Percentiles rank a stretch among this genome's conserved stretches.
phyloP scores from a whole-genome alignment of 2,113 vertebrate genomes.

The Gallinago media region DNA sequence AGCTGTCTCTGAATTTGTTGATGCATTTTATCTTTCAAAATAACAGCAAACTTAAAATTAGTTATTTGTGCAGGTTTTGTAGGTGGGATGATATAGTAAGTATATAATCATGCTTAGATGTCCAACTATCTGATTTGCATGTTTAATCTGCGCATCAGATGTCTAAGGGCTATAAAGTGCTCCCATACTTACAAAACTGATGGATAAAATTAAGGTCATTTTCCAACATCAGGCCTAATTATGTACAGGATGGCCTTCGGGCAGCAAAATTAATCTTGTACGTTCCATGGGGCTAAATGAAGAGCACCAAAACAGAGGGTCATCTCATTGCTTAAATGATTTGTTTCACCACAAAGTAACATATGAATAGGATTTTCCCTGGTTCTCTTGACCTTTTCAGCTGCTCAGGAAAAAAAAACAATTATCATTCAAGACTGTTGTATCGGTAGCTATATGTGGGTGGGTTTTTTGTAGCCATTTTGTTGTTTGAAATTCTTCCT shows the following conservation, averaged over 20 bases:
- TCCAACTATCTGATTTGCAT: constrained; percentile 22
- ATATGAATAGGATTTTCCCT: background rate
- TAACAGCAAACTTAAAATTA: background rate
- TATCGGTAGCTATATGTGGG: background rate
- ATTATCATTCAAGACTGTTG: background rate
- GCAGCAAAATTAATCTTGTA: constrained; percentile 55
- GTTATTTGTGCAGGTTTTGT: background rate
- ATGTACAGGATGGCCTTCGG: constrained; percentile 25
- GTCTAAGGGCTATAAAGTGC: constrained; percentile 17
- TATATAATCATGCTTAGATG: background rate
- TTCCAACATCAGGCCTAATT: constrained; percentile 36
- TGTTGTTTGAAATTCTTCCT: background rate
- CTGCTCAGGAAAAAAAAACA: background rate
- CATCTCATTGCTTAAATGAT: background rate
- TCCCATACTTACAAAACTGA: constrained; percentile 4
- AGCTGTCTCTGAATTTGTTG: background rate
- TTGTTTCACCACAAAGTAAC: background rate
- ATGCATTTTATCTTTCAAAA: background rate
- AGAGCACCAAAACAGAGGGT: background rate
- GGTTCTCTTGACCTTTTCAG: background rate
- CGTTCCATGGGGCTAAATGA: background rate
- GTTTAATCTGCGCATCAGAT: constrained; percentile 31
- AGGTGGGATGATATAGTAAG: background rate
- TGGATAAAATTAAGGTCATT: constrained; percentile 57
- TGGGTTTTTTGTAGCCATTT: background rate